Evolutionary conservation across 2,113 vertebrate species (phyloP).

Genomic region (Panthera leo): DNA sequence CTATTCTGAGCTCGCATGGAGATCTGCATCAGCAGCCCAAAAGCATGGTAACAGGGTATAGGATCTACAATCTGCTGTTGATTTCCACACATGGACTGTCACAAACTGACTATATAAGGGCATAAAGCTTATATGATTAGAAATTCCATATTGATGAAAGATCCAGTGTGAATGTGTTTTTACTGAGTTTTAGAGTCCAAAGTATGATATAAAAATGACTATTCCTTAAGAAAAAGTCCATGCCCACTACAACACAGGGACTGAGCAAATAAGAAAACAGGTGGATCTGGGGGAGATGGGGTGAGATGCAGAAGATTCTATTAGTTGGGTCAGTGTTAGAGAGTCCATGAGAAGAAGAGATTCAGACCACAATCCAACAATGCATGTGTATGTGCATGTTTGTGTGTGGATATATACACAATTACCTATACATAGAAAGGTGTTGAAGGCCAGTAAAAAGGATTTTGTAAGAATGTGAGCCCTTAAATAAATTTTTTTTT

Average conservation of each 20-base stretch:
- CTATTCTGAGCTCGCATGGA: background rate
- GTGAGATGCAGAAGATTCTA: background rate
- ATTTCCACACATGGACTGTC: background rate
- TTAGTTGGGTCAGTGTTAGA: background rate
- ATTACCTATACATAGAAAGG: background rate
- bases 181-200: conserved; percentile 33
- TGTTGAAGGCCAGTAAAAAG: background rate
- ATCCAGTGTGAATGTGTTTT: background rate
- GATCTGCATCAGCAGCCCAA: background rate
- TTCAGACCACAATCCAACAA: background rate
- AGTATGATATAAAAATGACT: background rate
- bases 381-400: too few relatives aligned
- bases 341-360: background rate
- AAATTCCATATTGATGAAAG: conserved; percentile 5
- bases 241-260: background rate
- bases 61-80: background rate
- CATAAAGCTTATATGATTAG: background rate
- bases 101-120: background rate
- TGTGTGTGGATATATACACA: background rate
- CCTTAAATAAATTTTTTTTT: background rate
- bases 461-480: background rate
- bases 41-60: background rate
- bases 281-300: background rate
- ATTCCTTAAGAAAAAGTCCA: background rate
- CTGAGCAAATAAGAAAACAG: background rate